Evolutionary conservation across 2,888 invertebrate genomes (phyloP).

Genomic region (Phrixothrix hirtus): DNA sequence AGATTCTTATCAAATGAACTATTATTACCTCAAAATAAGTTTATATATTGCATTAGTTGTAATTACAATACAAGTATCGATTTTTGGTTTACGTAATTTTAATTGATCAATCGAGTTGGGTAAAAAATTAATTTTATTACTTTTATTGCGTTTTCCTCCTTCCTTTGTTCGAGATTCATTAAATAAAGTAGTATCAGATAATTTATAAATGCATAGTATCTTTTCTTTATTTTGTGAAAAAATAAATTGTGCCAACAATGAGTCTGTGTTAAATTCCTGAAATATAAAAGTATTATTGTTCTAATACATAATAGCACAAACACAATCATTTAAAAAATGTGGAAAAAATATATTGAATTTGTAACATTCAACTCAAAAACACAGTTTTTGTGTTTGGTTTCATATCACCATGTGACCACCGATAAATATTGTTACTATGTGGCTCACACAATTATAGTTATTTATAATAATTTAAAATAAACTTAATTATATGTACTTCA

Average conservation of each 20-base stretch:
- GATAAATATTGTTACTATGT: no score
- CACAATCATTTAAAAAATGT: no score
- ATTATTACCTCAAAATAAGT: conserved; percentile 61
- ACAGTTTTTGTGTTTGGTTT: no score
- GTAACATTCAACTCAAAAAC: no score
- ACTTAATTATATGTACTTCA: no score
- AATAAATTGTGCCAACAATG: conserved; percentile 62
- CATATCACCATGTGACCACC: no score
- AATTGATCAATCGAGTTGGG: conserved; percentile 57
- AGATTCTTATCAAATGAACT: no score
- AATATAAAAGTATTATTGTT: no score
- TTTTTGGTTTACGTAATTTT: conserved; percentile 55
- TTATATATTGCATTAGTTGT: conserved; percentile 65
- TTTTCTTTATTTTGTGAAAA: conserved; percentile 58
- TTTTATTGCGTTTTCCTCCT: conserved; percentile 43
- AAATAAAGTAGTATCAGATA: conserved; percentile 54
- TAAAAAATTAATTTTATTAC: conserved; percentile 49
- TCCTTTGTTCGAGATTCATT: conserved; percentile 45
- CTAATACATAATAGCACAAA: no score
- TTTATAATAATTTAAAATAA: no score
- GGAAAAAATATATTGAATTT: no score
- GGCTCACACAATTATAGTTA: no score
- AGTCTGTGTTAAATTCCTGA: conserved; percentile 63
- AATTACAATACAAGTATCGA: conserved; percentile 64
- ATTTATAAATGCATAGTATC: conserved; percentile 58